These are phyloP conservation scores for Mongoloraphidia duomilia DNA, from an alignment of 2,888 invertebrate genomes.

Conservation along the genomic window DNA sequence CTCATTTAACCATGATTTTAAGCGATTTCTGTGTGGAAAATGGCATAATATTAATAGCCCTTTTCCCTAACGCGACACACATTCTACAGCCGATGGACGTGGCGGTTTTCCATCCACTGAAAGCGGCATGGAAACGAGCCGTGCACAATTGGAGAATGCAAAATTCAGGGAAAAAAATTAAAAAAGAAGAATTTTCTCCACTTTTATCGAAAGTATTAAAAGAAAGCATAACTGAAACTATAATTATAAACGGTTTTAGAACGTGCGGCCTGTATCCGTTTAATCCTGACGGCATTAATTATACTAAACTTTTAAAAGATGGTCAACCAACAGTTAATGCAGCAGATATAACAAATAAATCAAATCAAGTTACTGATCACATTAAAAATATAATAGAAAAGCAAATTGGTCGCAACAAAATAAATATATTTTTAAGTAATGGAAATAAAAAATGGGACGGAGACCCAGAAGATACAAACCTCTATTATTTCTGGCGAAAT, in stretches of 20 bases:
- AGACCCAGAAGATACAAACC: conserved; percentile 8
- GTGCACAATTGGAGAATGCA: conserved; percentile 18
- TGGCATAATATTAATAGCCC: conserved; percentile 21
- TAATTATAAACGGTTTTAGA: conserved; percentile 17
- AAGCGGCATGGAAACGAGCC: conserved; percentile 20
- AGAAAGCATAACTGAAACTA: conserved; percentile 10
- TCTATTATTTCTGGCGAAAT: conserved; percentile 13
- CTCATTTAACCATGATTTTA: conserved; percentile 24
- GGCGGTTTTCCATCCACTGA: conserved; percentile 22
- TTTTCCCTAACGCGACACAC: conserved; percentile 26
- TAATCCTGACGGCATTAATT: conserved; percentile 11
- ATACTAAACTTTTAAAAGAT: conserved; percentile 1
- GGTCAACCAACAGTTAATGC: not conserved
- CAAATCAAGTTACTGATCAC: no score
- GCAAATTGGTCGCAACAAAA: no score
- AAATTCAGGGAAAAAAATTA: conserved; percentile 16
- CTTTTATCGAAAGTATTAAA: conserved; percentile 17
- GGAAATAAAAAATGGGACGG: conserved; percentile 7
- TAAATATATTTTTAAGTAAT: no score
- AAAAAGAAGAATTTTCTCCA: conserved; percentile 17
- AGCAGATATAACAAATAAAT: no score
- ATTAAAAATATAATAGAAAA: no score
- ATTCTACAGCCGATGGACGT: conserved; percentile 26
- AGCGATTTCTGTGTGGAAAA: conserved; percentile 25
- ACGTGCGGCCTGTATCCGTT: conserved; percentile 18